Evolutionary conservation across 2,888 invertebrate genomes (phyloP), one percentile per base, ranked within the genome.

Genomic region (Mystacides longicornis): DNA sequence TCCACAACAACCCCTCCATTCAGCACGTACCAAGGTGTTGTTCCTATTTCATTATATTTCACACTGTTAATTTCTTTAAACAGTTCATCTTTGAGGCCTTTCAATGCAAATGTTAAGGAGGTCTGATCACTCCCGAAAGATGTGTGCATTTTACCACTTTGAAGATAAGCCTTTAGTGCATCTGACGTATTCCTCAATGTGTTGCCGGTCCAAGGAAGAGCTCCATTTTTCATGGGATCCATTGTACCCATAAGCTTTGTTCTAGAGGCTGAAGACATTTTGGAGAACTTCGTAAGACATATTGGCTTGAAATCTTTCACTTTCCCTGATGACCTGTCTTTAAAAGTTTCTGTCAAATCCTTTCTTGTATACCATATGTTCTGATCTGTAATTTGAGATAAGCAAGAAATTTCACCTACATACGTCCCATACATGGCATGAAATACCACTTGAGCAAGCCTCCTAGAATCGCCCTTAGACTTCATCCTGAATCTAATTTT

Each of bases 401-500:
- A 21, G 14, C 20, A 45, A 14, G 20, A 20, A 14, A 45, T 45
- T 19, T 45, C 45, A n/a, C 45, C 45, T 20, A 11, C 18, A 19
- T 45, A 45, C 11, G 45, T 45, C 20, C 45, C 45, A 45, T n/a
- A 45, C 45, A 45, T 45, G 18, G 45, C 45, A 45, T 45, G 45
- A 45, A 45, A 45, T 3, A 45, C 45, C 9, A 21, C 45, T 14
- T 45, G 45, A n/a, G 45, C 19, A 19, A 45, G 14, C 14, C 45
- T 45, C 21, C 9, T 45, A 7, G 45, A 7, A 14, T 45, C 45
- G 4, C 20, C 18, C 20, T 11, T 11, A 20, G 45, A 11, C 20
- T 21, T 7, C 45, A 45, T 45, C 16, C 21, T 19, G 20, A 45
- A 45, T 14, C 7, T 7, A 31, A 31, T 14, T 14, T 45, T 19